Base-by-base conservation (phyloP, 2,113 vertebrate species). In the Andinoacara biseriatus region DNA sequence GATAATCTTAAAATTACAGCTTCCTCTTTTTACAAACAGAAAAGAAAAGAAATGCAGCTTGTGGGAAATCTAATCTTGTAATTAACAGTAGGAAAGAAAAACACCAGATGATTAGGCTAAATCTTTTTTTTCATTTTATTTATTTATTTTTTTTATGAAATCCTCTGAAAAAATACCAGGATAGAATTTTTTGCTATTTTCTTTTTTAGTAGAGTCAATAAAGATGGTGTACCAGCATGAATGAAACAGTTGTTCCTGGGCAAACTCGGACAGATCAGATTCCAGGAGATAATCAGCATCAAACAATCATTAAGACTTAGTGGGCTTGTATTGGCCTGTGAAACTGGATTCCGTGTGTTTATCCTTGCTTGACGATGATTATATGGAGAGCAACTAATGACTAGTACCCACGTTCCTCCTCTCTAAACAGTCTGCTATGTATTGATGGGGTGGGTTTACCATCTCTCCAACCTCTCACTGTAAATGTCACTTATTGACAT, bases 201-300 rank as follows among this genome's bases (percentile, higher is more conserved):
- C 57, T 29, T 63, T 80, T 58, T 65, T 67, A 24, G 35, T 69
- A 46, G 14, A 31, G 69, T 82, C 75, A 86, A 78, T 74, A 58
- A 56, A 60, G 38, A 5, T 10, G 0, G 52, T 65, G 74, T 78
- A 86, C 67, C 74, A 58, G 20, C 9, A 2, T 92, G 87, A 92
- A 89, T 90, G 38, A 61, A 76, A 65, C 46, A 89, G 86, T 92
- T 93, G 92, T 94, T 85, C 87, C 63, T 69, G 84, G 72, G 15
- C 18, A 83, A 90, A 92, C 77, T 67, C 60, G 69, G 63, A 79
- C 74, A 80, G 86, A 81, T 91, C 88, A 86, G 79, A 79, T 91
- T 88, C 88, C 90, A 67, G 60, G 18, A 76, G 85, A 79, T 89
- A 84, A 89, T 90, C 80, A 86, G 85, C 59, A 65, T 75, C 87